Conservation (phyloP, 1,140 invertebrate genomes). For the Drosophila murphyi region DNA sequence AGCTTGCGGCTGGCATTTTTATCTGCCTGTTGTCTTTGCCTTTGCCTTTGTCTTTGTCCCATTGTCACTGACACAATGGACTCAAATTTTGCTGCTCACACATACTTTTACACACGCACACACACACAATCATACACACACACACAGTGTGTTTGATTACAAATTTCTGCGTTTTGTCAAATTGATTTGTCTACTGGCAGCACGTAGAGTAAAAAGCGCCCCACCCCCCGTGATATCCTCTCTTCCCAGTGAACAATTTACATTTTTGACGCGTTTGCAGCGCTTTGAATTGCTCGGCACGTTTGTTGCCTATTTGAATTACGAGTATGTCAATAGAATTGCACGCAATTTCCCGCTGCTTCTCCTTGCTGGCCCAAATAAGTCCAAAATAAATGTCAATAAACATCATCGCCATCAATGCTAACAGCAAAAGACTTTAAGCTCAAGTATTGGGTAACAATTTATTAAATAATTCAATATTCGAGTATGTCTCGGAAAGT, state of each 20-base stretch:
- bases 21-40: slow-evolving; percentile 58
- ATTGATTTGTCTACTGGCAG: slow-evolving; percentile 71
- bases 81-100: slow-evolving; percentile 50
- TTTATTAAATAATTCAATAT: too few relatives aligned
- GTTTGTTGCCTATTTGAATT: slow-evolving; percentile 79
- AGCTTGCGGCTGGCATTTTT: slow-evolving; percentile 76
- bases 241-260: slow-evolving; percentile 58
- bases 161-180: slow-evolving; percentile 56
- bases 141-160: slow-evolving; percentile 30
- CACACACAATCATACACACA: background rate
- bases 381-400: slow-evolving; percentile 62
- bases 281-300: slow-evolving; percentile 71
- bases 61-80: slow-evolving; percentile 75
- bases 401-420: slow-evolving; percentile 61
- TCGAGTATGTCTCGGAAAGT: background rate
- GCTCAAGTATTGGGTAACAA: background rate
- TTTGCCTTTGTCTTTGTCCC: slow-evolving; percentile 48
- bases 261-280: slow-evolving; percentile 72
- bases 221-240: background rate
- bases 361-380: slow-evolving; percentile 1
- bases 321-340: slow-evolving; percentile 73
- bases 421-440: slow-evolving; percentile 42
- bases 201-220: slow-evolving; percentile 46
- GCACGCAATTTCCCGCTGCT: slow-evolving; percentile 23
- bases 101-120: background rate